Percentiles rank a stretch among this genome's conserved stretches.
phyloP scores from a whole-genome alignment of 2,113 vertebrate genomes.

The Macquaria ambigua region DNA sequence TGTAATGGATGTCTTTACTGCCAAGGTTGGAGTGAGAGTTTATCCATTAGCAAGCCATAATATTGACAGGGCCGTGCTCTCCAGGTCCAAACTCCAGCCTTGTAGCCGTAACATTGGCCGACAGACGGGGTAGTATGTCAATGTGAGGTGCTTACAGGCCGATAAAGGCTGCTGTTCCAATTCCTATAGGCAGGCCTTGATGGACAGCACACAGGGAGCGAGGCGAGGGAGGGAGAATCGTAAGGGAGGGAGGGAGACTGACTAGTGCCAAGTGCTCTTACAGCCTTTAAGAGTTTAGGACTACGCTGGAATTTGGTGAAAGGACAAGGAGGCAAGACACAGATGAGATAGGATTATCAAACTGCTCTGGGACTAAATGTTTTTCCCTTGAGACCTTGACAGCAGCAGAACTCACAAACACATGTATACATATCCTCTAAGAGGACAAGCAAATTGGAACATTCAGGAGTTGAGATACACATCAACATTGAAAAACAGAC shows the following conservation, averaged over 20 bases:
- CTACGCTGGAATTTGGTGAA: conserved; percentile 56
- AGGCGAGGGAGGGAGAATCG: background rate
- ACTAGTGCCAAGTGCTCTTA: conserved; percentile 41
- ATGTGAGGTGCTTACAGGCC: conserved; percentile 74
- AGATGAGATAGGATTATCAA: conserved; percentile 59
- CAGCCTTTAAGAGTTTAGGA: conserved; percentile 47
- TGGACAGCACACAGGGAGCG: conserved; percentile 54
- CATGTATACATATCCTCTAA: background rate
- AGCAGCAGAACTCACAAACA: conserved; percentile 18
- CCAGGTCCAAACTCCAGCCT: conserved; percentile 65
- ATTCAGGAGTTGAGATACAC: conserved; percentile 1
- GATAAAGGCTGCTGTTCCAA: conserved; percentile 73
- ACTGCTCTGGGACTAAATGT: conserved; percentile 54
- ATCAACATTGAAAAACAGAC: background rate
- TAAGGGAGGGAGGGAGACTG: conserved; percentile 14
- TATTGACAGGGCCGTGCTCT: conserved; percentile 78
- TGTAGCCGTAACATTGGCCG: conserved; percentile 74
- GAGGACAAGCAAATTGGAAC: background rate
- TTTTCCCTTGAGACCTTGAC: conserved; percentile 52
- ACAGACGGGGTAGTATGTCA: conserved; percentile 77
- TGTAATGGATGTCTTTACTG: conserved; percentile 58
- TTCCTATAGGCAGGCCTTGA: conserved; percentile 72
- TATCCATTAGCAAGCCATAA: conserved; percentile 75
- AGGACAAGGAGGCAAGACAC: conserved; percentile 45
- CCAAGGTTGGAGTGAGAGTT: conserved; percentile 70